Percentiles rank a stretch among this genome's conserved stretches.
phyloP scores from a whole-genome alignment of 2,888 invertebrate species.

The Crepidodera aurea region DNA sequence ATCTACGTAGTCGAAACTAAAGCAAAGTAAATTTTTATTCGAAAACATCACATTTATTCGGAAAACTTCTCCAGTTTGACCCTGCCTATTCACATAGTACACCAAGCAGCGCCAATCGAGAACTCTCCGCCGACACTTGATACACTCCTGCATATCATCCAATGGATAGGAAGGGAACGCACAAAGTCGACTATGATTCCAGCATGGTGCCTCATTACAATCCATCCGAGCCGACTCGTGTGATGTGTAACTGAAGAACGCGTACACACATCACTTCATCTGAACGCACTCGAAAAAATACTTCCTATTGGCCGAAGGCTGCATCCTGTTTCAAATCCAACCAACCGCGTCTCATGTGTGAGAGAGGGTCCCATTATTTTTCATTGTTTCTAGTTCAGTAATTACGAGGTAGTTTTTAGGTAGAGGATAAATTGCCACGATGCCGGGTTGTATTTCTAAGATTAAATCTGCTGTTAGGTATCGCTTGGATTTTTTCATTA shows the following conservation, averaged over 20 bases:
- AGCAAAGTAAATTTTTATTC: too few relatives aligned
- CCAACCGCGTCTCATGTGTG: slow-evolving; percentile 53
- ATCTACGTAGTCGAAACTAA: too few relatives aligned
- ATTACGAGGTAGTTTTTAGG: slow-evolving; percentile 55
- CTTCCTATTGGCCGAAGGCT: slow-evolving; percentile 52
- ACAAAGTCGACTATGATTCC: slow-evolving; percentile 35
- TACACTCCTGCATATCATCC: slow-evolving; percentile 34
- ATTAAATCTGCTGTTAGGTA: too few relatives aligned
- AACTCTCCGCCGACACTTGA: slow-evolving; percentile 29
- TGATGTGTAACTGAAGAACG: slow-evolving; percentile 35
- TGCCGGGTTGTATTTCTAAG: not conserved
- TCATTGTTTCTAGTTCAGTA: slow-evolving; percentile 54
- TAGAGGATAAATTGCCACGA: not conserved
- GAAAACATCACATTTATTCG: too few relatives aligned
- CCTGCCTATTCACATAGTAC: not conserved
- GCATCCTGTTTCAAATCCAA: slow-evolving; percentile 52
- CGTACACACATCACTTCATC: slow-evolving; percentile 51
- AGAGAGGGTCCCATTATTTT: slow-evolving; percentile 56
- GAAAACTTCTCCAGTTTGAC: not conserved
- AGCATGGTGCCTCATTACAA: slow-evolving; percentile 27
- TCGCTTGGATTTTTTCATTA: too few relatives aligned
- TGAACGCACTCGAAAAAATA: slow-evolving; percentile 50
- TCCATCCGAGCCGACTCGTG: slow-evolving; percentile 16
- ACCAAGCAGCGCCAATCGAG: not conserved
- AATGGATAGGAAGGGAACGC: slow-evolving; percentile 34